phyloP scores from a whole-genome alignment of 2,888 invertebrate species.

The Ceriagrion tenellum region DNA sequence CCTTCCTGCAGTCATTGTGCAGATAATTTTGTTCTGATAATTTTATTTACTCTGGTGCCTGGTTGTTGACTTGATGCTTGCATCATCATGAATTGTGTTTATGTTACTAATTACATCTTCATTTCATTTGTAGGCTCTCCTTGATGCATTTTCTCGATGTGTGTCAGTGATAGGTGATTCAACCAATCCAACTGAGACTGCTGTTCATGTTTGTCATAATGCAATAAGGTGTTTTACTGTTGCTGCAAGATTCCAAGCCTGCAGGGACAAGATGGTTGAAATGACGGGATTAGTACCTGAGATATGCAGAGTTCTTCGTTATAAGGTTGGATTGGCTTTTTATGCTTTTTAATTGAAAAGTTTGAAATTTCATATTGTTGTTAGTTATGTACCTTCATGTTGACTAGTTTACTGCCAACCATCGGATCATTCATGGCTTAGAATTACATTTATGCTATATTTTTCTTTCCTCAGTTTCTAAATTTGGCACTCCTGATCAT shows the following conservation, averaged over 20 bases:
- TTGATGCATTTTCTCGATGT: conserved; percentile 96
- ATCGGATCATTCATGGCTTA: no score
- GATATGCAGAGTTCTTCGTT: conserved; percentile 91
- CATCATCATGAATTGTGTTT: background rate
- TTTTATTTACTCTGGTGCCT: no score
- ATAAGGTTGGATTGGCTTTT: conserved; percentile 82
- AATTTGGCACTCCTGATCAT: no score
- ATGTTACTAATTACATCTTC: background rate
- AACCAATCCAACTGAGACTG: conserved; percentile 87
- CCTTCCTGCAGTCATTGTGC: no score
- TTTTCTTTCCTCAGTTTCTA: no score
- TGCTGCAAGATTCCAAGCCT: conserved; percentile 94
- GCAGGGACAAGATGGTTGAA: conserved; percentile 91
- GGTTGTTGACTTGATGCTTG: background rate
- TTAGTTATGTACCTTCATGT: no score
- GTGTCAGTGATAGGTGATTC: conserved; percentile 92
- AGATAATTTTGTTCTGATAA: no score
- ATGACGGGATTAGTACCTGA: conserved; percentile 93
- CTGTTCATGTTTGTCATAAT: conserved; percentile 95
- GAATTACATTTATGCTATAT: no score
- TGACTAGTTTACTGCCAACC: no score
- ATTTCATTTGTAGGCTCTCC: conserved; percentile 81
- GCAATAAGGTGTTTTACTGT: conserved; percentile 96
- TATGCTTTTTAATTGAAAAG: background rate
- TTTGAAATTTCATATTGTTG: no score